phyloP scores from a whole-genome alignment of 1,140 invertebrate genomes.

The Druon quercuslanigerum region DNA sequence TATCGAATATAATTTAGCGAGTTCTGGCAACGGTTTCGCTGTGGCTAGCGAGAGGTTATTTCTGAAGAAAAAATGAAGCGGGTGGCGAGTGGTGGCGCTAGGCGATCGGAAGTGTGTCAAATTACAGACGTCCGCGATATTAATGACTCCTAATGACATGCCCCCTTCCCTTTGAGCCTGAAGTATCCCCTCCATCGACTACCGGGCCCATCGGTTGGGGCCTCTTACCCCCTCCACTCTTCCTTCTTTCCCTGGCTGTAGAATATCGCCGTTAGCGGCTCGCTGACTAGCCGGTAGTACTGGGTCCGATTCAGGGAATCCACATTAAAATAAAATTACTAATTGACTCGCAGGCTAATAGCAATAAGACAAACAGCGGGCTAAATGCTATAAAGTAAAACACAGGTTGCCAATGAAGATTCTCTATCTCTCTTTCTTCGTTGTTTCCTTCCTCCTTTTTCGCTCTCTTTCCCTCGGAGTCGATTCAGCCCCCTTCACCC shows the following conservation, averaged over 20 bases:
- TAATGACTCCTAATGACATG: constrained; percentile 73
- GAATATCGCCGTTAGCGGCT: constrained; percentile 23
- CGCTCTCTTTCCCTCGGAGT: constrained; percentile 29
- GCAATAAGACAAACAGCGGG: constrained; percentile 75
- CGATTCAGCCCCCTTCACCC: constrained; percentile 33
- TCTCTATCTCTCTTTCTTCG: constrained; percentile 38
- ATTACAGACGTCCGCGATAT: constrained; percentile 73
- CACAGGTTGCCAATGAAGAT: constrained; percentile 64
- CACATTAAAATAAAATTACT: constrained; percentile 75
- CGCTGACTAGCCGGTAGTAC: constrained; percentile 33
- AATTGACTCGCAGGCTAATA: constrained; percentile 73
- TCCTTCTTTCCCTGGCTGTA: constrained; percentile 23
- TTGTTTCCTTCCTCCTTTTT: constrained; percentile 30
- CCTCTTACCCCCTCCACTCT: constrained; percentile 38
- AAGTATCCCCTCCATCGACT: constrained; percentile 40
- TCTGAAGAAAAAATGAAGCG: constrained; percentile 57
- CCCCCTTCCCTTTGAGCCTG: constrained; percentile 46
- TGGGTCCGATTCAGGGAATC: constrained; percentile 69
- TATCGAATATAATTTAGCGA: constrained; percentile 28
- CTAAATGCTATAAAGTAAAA: constrained; percentile 75
- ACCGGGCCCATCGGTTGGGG: not conserved
- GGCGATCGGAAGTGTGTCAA: constrained; percentile 74
- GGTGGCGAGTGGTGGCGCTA: constrained; percentile 63
- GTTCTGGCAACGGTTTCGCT: constrained; percentile 36
- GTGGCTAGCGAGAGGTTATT: constrained; percentile 31